Percentiles rank a stretch among this genome's conserved stretches.
phyloP scores from a whole-genome alignment of 1,140 invertebrate species.

The Heliconius nattereri region DNA sequence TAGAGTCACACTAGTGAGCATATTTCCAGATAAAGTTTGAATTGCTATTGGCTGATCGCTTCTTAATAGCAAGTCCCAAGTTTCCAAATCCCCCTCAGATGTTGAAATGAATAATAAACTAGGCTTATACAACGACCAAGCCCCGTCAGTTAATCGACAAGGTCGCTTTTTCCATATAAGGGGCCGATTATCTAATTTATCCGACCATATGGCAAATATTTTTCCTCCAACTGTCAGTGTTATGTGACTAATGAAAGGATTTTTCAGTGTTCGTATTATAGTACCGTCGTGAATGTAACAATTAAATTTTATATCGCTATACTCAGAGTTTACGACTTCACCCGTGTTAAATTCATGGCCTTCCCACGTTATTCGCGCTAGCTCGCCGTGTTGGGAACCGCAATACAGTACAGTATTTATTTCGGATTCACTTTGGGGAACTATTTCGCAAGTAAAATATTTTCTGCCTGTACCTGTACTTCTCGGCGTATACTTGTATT shows the following conservation, averaged over 20 bases:
- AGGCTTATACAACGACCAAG: slow-evolving; percentile 74
- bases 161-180: slow-evolving; percentile 72
- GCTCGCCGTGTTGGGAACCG: slow-evolving; percentile 78
- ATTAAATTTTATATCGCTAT: slow-evolving; percentile 70
- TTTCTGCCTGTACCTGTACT: slow-evolving; percentile 76
- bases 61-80: slow-evolving; percentile 72
- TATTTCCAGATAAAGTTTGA: slow-evolving; percentile 69
- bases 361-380: slow-evolving; percentile 82
- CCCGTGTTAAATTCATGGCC: slow-evolving; percentile 84
- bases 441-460: slow-evolving; percentile 64
- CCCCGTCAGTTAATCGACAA: slow-evolving; percentile 64
- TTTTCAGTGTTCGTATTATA: slow-evolving; percentile 81
- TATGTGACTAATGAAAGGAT: slow-evolving; percentile 79
- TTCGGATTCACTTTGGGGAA: slow-evolving; percentile 66
- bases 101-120: slow-evolving; percentile 70
- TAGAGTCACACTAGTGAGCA: slow-evolving; percentile 80
- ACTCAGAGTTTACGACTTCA: slow-evolving; percentile 81
- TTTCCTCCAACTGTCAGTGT: slow-evolving; percentile 79
- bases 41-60: slow-evolving; percentile 71
- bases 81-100: slow-evolving; percentile 70
- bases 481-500: slow-evolving; percentile 59
- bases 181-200: slow-evolving; percentile 59
- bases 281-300: slow-evolving; percentile 86
- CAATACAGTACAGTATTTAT: slow-evolving; percentile 66
- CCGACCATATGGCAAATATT: slow-evolving; percentile 75